Conservation (phyloP, 2,113 vertebrate species). For the Anthoscopus minutus region DNA sequence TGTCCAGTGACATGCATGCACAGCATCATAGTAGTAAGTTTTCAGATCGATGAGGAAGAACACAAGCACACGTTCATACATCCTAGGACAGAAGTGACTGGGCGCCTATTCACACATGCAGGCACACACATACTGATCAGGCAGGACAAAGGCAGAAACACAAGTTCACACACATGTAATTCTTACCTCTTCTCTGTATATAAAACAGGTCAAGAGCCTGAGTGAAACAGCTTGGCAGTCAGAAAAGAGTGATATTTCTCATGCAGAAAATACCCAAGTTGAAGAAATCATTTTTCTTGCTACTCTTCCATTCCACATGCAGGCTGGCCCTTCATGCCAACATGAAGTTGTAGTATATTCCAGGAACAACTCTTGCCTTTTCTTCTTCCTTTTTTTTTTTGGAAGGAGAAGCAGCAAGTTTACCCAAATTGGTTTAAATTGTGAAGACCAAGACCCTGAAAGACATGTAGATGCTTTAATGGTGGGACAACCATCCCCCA, state of each 20-base stretch:
- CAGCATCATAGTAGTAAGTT: not conserved
- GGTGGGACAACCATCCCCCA: not conserved
- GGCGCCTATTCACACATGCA: not conserved
- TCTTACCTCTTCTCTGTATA: not conserved
- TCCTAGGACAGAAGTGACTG: not conserved
- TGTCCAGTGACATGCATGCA: not conserved
- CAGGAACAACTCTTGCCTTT: conserved; percentile 8
- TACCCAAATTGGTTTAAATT: conserved; percentile 17
- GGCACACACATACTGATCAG: not conserved
- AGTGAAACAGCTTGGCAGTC: not conserved
- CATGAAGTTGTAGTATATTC: conserved; percentile 46
- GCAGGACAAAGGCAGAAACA: not conserved
- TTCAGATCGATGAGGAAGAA: not conserved
- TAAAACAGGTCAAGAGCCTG: not conserved
- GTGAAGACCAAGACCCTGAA: not conserved
- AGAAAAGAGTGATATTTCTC: not conserved
- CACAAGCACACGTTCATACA: not conserved
- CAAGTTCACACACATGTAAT: not conserved
- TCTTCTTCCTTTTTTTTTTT: not conserved
- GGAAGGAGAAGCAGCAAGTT: not conserved
- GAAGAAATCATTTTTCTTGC: conserved; percentile 20
- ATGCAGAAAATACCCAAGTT: conserved; percentile 41
- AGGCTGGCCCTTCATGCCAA: not conserved
- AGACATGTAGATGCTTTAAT: conserved; percentile 5
- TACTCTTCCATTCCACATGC: conserved; percentile 17